Evolutionary conservation across 2,888 invertebrate genomes (phyloP), one percentile per base, ranked within the genome.

Genomic region (Lepidonotus clava): DNA sequence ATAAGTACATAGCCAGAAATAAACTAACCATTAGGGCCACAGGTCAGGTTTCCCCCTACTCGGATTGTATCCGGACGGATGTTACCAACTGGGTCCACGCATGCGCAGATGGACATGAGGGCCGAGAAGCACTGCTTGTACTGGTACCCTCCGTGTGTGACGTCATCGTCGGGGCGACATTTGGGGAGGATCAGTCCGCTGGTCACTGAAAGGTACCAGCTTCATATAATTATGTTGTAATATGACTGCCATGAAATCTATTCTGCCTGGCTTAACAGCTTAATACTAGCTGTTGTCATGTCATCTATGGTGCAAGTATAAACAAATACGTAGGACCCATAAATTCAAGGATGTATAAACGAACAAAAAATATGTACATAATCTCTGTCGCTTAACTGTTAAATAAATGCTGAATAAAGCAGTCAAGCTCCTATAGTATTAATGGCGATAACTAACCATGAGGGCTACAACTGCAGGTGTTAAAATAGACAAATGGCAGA

Each of bases 91-190:
- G 1, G 18, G 67, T 67, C 67, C 32, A 67, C 67, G 28, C 67
- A 67, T n/a, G 6, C 67, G 28, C 67, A 67, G 36, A 18, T 34
- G 24, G 67, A 28, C 1, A 28, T 14, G 67, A 34, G 28, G 32
- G 5, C 28, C 18, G 67, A 67, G 36, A 67, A 67, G 67, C 67
- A 67, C 36, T 67, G 67, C 67, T 67, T 67, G 32, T 67, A 67
- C 67, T 6, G 32, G 18, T 34, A 67, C 21, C 67, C 67, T 1
- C 67, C 67, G 67, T 67, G 67, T 34, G 67, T 34, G 5, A 2
- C 18, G 18, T 67, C 67, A 34, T 32, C 67, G 14, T 18, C 4
- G 4, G 67, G 67, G 2, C 32, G 6, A 28, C 67, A 67, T 32
- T 34, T 18, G 32, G 67, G 67, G 4, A 67, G 2, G 24, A 67